Conservation (phyloP, 2,888 invertebrate species). For the Agrotis puta region DNA sequence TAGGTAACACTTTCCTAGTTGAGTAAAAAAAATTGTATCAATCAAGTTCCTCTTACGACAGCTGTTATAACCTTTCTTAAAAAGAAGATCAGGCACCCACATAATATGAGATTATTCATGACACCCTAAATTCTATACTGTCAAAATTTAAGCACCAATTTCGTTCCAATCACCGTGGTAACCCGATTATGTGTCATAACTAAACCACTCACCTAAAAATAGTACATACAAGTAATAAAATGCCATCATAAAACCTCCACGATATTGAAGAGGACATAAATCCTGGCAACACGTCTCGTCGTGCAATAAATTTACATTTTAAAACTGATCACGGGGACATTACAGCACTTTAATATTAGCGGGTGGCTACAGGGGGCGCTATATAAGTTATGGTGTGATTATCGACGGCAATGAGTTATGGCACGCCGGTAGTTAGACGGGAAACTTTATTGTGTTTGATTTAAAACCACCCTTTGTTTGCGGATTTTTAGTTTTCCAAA, state of each 20-base stretch:
- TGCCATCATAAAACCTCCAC: conserved; percentile 59
- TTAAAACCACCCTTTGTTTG: conserved; percentile 67
- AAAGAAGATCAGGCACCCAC: not conserved
- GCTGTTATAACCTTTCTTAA: not conserved
- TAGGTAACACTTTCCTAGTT: not conserved
- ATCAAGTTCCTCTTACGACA: not conserved
- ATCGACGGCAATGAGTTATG: conserved; percentile 66
- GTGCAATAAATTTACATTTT: conserved; percentile 68
- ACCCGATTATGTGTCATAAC: conserved; percentile 54
- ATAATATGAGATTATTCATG: not conserved
- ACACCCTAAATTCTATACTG: conserved; percentile 4
- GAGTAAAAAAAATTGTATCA: not conserved
- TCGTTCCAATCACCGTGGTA: conserved; percentile 40
- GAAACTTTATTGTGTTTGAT: conserved; percentile 68
- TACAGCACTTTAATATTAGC: conserved; percentile 68
- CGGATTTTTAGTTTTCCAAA: conserved; percentile 59
- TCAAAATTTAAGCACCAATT: conserved; percentile 46
- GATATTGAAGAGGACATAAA: conserved; percentile 63
- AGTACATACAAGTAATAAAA: conserved; percentile 56
- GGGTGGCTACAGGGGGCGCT: conserved; percentile 47
- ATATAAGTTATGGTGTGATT: conserved; percentile 68
- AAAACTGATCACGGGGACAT: conserved; percentile 68
- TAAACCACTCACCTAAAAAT: conserved; percentile 54
- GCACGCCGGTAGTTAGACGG: conserved; percentile 54
- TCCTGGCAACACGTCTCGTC: conserved; percentile 60